Conservation (phyloP, 2,113 vertebrate genomes). For the Panthera uncia region DNA sequence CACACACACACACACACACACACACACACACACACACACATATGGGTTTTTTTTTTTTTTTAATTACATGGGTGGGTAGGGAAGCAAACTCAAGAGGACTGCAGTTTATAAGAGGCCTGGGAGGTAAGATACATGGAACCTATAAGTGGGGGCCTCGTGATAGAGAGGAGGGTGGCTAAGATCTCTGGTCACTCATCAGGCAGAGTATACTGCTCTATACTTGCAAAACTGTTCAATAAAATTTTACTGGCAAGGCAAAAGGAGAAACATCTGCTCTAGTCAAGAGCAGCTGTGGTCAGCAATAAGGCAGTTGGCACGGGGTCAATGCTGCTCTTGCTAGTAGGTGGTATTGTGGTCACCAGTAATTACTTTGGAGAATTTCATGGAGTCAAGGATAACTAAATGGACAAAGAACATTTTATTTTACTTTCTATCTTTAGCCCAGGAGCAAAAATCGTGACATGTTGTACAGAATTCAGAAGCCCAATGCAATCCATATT, state of each 20-base stretch:
- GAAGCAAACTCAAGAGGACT: slow-evolving; percentile 32
- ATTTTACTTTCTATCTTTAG: slow-evolving; percentile 73
- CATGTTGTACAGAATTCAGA: slow-evolving; percentile 64
- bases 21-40: too few species aligned
- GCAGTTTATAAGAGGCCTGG: not conserved
- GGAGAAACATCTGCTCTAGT: slow-evolving; percentile 79
- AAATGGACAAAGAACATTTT: slow-evolving; percentile 73
- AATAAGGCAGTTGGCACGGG: slow-evolving; percentile 69
- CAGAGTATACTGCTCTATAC: slow-evolving; percentile 65
- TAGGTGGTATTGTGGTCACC: slow-evolving; percentile 79
- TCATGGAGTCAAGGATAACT: slow-evolving; percentile 69
- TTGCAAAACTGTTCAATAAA: slow-evolving; percentile 76
- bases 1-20: too few species aligned
- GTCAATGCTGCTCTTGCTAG: slow-evolving; percentile 71
- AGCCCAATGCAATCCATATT: not conserved
- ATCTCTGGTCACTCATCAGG: slow-evolving; percentile 24
- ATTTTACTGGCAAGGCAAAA: slow-evolving; percentile 76
- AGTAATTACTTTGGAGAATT: slow-evolving; percentile 70
- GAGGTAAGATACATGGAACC: not conserved
- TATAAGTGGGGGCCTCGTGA: not conserved
- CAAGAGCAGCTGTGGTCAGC: slow-evolving; percentile 76
- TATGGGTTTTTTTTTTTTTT: slow-evolving; percentile 31
- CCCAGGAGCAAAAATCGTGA: not conserved
- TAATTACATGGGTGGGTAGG: slow-evolving; percentile 57
- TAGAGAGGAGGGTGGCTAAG: not conserved